Conservation (phyloP, 2,113 vertebrate genomes). For the Lagopus muta region DNA sequence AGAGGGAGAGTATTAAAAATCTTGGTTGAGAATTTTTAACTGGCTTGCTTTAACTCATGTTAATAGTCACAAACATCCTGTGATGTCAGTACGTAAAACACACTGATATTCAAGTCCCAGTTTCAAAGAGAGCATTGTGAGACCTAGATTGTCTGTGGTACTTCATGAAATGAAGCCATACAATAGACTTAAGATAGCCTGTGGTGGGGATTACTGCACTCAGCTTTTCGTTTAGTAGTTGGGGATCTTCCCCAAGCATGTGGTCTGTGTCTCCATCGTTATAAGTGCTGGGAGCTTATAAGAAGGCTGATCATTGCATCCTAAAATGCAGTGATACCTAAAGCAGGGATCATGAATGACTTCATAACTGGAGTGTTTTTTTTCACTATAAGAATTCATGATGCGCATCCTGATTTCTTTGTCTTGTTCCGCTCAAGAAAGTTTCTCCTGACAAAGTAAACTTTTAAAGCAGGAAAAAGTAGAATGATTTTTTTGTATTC, state of each 20-base stretch:
- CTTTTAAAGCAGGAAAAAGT: background rate
- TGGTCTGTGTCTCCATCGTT: background rate
- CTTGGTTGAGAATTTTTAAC: background rate
- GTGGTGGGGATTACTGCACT: background rate
- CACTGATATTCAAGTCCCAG: background rate
- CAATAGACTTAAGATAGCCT: background rate
- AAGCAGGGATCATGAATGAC: background rate
- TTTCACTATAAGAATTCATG: background rate
- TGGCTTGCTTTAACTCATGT: background rate
- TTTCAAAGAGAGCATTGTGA: background rate
- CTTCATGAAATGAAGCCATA: background rate
- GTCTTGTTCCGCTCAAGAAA: background rate
- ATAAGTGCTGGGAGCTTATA: background rate
- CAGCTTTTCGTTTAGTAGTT: background rate
- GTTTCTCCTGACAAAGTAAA: background rate
- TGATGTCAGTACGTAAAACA: background rate
- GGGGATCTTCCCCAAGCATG: background rate
- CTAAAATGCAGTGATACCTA: background rate
- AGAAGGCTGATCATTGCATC: background rate
- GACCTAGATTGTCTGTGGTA: accelerated
- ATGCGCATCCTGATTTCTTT: background rate
- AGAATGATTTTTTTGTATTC: background rate
- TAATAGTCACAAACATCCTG: background rate
- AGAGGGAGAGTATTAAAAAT: background rate
- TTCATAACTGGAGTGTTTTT: background rate